Conservation (phyloP, 2,113 vertebrate species). For the Ctenodactylus gundi region DNA sequence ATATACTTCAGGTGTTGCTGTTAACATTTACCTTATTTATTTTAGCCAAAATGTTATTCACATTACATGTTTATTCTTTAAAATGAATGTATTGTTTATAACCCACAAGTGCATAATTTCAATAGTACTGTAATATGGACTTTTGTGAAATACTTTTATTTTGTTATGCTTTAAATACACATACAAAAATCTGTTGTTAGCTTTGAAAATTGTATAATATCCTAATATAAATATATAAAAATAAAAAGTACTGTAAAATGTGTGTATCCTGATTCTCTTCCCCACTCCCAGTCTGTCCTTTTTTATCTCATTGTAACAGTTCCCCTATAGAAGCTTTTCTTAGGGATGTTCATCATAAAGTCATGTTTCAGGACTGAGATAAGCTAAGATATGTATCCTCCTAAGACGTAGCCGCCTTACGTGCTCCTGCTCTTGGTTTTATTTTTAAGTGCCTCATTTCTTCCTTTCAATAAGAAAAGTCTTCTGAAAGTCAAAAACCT, state of each 20-base stretch:
- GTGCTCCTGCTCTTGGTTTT: background rate
- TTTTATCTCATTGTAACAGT: background rate
- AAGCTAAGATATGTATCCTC: too few species aligned
- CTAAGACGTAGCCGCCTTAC: too few species aligned
- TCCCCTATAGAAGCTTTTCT: background rate
- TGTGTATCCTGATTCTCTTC: background rate
- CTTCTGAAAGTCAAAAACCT: background rate
- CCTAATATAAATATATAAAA: constrained; percentile 76
- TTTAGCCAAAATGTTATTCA: constrained; percentile 70
- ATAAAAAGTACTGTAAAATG: constrained; percentile 55
- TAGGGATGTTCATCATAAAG: accelerated
- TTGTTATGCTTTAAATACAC: constrained; percentile 75
- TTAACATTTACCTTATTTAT: constrained; percentile 82
- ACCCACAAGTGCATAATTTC: constrained; percentile 71
- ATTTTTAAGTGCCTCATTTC: background rate
- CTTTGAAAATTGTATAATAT: constrained; percentile 75
- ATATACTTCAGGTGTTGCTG: constrained; percentile 37
- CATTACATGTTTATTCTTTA: constrained; percentile 75
- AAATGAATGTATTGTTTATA: constrained; percentile 77
- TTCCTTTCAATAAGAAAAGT: background rate
- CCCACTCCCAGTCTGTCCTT: background rate
- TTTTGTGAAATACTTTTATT: constrained; percentile 77
- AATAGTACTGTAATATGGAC: constrained; percentile 73
- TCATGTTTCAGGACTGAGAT: too few species aligned
- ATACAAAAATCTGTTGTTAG: constrained; percentile 65